Base-by-base conservation (phyloP, 2,113 vertebrate species). In the Dipodomys stephensi region DNA sequence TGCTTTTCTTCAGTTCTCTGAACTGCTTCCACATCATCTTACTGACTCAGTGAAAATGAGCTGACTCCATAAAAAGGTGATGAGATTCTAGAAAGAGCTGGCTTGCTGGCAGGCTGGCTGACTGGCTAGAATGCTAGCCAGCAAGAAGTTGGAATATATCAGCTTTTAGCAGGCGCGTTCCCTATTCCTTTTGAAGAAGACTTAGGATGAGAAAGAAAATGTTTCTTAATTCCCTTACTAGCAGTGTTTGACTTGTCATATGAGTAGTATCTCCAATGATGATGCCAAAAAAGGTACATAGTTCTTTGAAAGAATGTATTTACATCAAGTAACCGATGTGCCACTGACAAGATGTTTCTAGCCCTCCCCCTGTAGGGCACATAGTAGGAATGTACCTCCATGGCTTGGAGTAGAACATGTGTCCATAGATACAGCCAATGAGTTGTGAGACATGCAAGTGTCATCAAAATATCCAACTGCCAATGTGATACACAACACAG, bases 41-140 rank as follows among this genome's bases (percentile, higher is more conserved):
- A 73, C 81, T 86, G 82, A 80, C 76, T 83, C 49, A 9, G 23
- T 81, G 88, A 90, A 96, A 95, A 95, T 91, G 57, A 93, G 78
- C 94, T 97, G 95, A 96, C 91, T 94, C 92, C 85, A 77, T 84
- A 92, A 95, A 96, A 95, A 94, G 85, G 87, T 78, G 86, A 87
- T 90, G 84, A 88, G 92, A 95, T 90, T 97, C 93, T 96, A 95
- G 96, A 95, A 95, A 96, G 82, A 95, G 82, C 93, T 87, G 32
- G 68, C 90, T 91, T 60, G 35, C 82, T 79, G 57, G 83, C 86
- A 76, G 32, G 22, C 82, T 49, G 62, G 27, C 68, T 71, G 49
- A 25, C 73, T 69, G 39, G n/a, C 79, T 92, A 39, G 62, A 92
- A 80, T 79, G 78, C 0, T 53, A 67, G 79, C 71, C 71, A 67